Base-by-base conservation (phyloP, 1,140 invertebrate species). In the Planococcus citri region DNA sequence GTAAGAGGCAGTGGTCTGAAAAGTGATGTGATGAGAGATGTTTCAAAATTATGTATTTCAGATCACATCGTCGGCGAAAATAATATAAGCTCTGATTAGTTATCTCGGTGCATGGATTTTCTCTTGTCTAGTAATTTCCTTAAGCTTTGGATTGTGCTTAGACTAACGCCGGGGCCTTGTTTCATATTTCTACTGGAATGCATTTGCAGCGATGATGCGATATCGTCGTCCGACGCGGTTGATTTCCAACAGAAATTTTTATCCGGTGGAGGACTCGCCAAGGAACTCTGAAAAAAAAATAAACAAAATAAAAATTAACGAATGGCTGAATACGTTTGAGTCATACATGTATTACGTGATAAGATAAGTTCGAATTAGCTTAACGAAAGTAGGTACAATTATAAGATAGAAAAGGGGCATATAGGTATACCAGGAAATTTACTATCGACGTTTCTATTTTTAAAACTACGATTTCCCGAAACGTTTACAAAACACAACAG, bases 61-160 rank as follows among this genome's bases (percentile, higher is more conserved):
- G 41, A 2, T 51, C 41, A 14, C n/a, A 20, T 51, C n/a, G n/a
- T n/a, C n/a, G n/a, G n/a, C n/a, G n/a, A n/a, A n/a, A n/a, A n/a
- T n/a, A n/a, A n/a, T n/a, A n/a, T n/a, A n/a, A n/a, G n/a, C n/a
- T 51, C 17, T 51, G 33, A 14, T 64, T 17, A 64, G 10, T 3
- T 25, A 20, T 64, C 60, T 25, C 25, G 10, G 9, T 64, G 60
- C 60, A 24, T 22, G 3, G 60, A 64, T 64, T 64, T 64, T 64
- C 60, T 64, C 17, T 64, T 64, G 24, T 64, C 60, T 27, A 64
- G 20, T 27, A 64, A 64, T 27, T 64, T 64, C 10, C 60, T 10
- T 9, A 64, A 17, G 20, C 60, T 64, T 64, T 64, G 60, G 3
- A 64, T 64, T 2, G 60, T 64, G 60, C 60, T 64, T 64, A 64